phyloP scores from a whole-genome alignment of 1,140 invertebrate species.

The Branchinecta lynchi region DNA sequence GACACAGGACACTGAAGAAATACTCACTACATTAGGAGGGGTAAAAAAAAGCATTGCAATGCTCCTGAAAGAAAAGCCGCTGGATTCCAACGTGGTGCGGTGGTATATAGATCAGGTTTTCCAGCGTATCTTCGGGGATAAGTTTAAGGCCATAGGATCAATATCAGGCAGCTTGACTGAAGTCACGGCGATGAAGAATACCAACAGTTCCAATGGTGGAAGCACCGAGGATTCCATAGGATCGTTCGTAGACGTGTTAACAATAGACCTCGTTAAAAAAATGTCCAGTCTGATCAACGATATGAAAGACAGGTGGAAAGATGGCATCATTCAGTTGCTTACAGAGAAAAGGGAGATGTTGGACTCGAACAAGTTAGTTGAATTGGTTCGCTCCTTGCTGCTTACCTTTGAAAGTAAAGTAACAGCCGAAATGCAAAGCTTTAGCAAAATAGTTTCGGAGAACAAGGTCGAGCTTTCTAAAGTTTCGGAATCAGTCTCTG shows the following conservation, averaged over 20 bases:
- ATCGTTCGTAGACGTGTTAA: background rate
- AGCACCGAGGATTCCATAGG: too few relatives aligned
- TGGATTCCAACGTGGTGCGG: background rate
- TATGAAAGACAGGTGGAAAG: background rate
- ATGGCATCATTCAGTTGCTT: background rate
- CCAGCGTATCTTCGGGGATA: background rate
- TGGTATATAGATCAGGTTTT: slow-evolving; percentile 1
- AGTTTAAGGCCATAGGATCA: background rate
- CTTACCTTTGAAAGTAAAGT: background rate
- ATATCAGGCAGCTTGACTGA: background rate
- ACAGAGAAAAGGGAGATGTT: background rate
- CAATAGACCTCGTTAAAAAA: too few relatives aligned
- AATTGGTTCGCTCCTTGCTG: background rate
- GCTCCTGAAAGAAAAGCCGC: background rate
- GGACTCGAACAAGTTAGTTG: background rate
- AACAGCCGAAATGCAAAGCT: background rate
- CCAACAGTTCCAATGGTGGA: too few relatives aligned
- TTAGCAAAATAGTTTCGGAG: background rate
- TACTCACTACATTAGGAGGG: background rate
- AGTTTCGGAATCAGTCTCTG: background rate
- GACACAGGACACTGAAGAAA: background rate
- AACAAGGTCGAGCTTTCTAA: background rate
- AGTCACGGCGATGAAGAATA: background rate
- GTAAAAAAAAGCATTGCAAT: background rate
- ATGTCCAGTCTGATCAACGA: background rate